A percentile compares a stretch with the other conserved stretches of the same genome.
These are phyloP conservation scores for Cassiopea andromeda DNA, from an alignment of 30 jellyfish, hydroid and myxozoan genomes.

Conservation along the genomic window DNA sequence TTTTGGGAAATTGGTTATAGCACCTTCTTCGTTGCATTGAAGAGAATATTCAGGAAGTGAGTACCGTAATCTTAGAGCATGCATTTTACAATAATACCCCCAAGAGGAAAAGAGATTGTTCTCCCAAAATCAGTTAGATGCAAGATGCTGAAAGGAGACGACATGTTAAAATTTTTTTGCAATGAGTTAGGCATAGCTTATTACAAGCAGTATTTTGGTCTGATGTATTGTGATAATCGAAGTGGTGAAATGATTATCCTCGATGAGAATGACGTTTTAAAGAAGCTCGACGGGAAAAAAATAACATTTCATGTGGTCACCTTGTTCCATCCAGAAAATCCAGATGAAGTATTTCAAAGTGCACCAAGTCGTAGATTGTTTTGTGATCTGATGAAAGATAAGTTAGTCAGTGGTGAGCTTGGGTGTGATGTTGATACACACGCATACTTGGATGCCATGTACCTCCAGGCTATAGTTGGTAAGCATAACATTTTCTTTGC, in stretches of 20 bases:
- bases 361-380: slow-evolving; percentile 53
- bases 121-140: slow-evolving; percentile 22
- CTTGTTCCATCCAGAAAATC: slow-evolving; percentile 63
- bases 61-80: neutral
- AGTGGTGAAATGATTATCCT: slow-evolving; percentile 76
- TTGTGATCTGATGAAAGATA: slow-evolving; percentile 64
- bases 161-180: slow-evolving; percentile 26
- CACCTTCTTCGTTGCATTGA: neutral
- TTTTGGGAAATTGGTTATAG: neutral
- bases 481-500: neutral
- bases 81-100: slow-evolving; percentile 39
- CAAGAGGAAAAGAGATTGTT: slow-evolving; percentile 50
- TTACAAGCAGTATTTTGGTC: slow-evolving; percentile 68
- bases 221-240: slow-evolving; percentile 41
- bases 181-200: slow-evolving; percentile 28
- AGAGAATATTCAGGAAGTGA: neutral
- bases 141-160: slow-evolving; percentile 35
- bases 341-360: slow-evolving; percentile 45
- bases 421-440: slow-evolving; percentile 71
- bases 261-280: slow-evolving; percentile 33
- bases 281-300: slow-evolving; percentile 35
- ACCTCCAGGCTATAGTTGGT: slow-evolving; percentile 76
- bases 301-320: slow-evolving; percentile 54
- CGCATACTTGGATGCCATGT: slow-evolving; percentile 76
- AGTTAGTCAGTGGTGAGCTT: slow-evolving; percentile 55